A percentile compares a stretch with the other conserved stretches of the same genome.
phyloP scores from a whole-genome alignment of 2,888 invertebrate species.

The Thelaira solivaga region DNA sequence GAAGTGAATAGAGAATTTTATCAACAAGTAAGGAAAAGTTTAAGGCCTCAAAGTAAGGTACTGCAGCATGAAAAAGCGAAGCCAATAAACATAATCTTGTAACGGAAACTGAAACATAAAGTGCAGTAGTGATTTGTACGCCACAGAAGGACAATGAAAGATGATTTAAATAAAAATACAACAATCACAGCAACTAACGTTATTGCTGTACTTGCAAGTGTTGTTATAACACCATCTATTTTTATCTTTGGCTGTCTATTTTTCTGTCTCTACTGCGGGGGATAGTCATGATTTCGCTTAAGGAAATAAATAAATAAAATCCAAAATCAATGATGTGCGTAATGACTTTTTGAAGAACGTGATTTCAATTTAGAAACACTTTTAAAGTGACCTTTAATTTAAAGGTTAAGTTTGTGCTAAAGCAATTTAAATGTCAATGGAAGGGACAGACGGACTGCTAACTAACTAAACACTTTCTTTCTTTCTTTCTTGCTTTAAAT shows the following conservation, averaged over 20 bases:
- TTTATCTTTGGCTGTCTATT: neutral
- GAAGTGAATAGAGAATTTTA: too few relatives aligned
- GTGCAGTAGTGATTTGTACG: too few relatives aligned
- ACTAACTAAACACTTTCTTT: too few relatives aligned
- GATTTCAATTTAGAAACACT: slow-evolving; percentile 31
- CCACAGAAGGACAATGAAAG: too few relatives aligned
- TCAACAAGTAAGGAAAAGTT: too few relatives aligned
- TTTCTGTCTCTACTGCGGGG: neutral
- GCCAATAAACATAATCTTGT: too few relatives aligned
- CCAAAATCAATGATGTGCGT: slow-evolving; percentile 59
- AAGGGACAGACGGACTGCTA: neutral
- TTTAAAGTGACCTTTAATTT: slow-evolving; percentile 57
- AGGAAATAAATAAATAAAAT: slow-evolving; percentile 3
- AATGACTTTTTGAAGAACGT: slow-evolving; percentile 48
- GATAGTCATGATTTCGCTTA: neutral
- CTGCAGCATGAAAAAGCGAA: too few relatives aligned
- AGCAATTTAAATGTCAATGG: slow-evolving; percentile 11
- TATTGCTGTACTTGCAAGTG: too few relatives aligned
- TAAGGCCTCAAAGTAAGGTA: too few relatives aligned
- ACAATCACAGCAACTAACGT: too few relatives aligned
- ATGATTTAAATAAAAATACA: too few relatives aligned
- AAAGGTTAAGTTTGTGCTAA: slow-evolving; percentile 45
- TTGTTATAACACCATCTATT: neutral
- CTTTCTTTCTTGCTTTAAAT: neutral
- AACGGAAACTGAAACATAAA: too few relatives aligned